phyloP scores from a whole-genome alignment of 2,888 invertebrate genomes.

The Augochlorella aurata region DNA sequence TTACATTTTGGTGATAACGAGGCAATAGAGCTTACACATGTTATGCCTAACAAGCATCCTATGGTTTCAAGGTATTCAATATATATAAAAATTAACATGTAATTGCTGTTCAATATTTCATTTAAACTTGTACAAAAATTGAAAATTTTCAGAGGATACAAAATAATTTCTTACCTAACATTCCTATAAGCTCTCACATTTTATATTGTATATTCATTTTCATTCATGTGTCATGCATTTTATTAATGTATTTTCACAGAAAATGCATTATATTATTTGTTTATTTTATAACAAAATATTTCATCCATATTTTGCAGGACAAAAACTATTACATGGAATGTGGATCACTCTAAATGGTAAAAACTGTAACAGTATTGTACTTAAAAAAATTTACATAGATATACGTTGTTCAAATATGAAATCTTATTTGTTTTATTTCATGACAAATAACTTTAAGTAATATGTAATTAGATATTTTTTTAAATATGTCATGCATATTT shows the following conservation, averaged over 20 bases:
- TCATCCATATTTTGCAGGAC: conserved; percentile 89
- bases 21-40: conserved; percentile 78
- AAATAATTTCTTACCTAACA: conserved; percentile 2
- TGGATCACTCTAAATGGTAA: conserved; percentile 92
- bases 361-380: conserved; percentile 59
- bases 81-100: conserved; percentile 12
- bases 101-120: conserved; percentile 22
- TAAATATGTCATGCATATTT: background rate
- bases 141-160: background rate
- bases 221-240: conserved; percentile 40
- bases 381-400: conserved; percentile 39
- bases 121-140: conserved; percentile 20
- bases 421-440: conserved; percentile 24
- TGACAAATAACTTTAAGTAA: conserved; percentile 13
- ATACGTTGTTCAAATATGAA: conserved; percentile 32
- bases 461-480: conserved; percentile 1
- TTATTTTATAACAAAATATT: conserved; percentile 67
- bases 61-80: conserved; percentile 83
- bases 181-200: conserved; percentile 18
- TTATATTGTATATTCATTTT: conserved; percentile 16
- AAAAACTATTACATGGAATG: conserved; percentile 93
- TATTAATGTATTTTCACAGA: conserved; percentile 51
- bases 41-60: conserved; percentile 83
- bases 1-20: conserved; percentile 78
- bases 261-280: conserved; percentile 49